These are phyloP conservation scores for Sinodicranocentrus sp. DNA, from an alignment of 2,888 invertebrate species.

Conservation along the genomic window DNA sequence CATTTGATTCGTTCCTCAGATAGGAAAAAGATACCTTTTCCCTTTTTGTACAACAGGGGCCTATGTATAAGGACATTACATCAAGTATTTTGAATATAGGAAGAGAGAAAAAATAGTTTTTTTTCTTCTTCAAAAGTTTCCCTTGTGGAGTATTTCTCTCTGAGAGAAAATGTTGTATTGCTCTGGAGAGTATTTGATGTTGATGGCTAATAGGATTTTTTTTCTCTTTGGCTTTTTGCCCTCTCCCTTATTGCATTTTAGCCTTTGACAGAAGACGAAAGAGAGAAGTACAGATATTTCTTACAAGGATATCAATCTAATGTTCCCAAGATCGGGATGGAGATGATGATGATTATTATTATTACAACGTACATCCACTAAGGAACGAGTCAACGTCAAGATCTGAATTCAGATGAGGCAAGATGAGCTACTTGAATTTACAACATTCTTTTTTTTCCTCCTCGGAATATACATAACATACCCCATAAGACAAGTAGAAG, in stretches of 20 bases:
- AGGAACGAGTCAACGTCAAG: constrained; percentile 73
- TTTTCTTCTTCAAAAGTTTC: constrained; percentile 18
- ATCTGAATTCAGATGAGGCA: constrained; percentile 74
- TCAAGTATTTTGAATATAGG: not conserved
- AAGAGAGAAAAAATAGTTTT: not conserved
- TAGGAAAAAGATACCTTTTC: constrained; percentile 20
- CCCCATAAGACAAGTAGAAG: constrained; percentile 10
- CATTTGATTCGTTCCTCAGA: constrained; percentile 32
- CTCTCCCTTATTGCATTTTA: constrained; percentile 23
- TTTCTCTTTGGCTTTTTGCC: constrained; percentile 43
- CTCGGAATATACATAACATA: too few species aligned
- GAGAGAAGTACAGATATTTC: constrained; percentile 37
- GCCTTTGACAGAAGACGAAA: constrained; percentile 38
- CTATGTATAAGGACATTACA: not conserved
- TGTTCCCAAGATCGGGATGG: constrained; percentile 37
- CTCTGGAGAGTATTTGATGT: constrained; percentile 45
- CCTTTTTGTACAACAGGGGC: not conserved
- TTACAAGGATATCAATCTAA: constrained; percentile 55
- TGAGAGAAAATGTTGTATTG: constrained; percentile 34
- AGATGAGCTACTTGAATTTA: constrained; percentile 74
- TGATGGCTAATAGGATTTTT: constrained; percentile 42
- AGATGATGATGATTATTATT: constrained; percentile 60
- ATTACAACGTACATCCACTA: constrained; percentile 60
- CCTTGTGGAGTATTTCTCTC: constrained; percentile 21
- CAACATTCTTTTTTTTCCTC: too few species aligned